These are phyloP conservation scores for Palaemon carinicauda DNA, from an alignment of 1,140 invertebrate species.

Conservation along the genomic window DNA sequence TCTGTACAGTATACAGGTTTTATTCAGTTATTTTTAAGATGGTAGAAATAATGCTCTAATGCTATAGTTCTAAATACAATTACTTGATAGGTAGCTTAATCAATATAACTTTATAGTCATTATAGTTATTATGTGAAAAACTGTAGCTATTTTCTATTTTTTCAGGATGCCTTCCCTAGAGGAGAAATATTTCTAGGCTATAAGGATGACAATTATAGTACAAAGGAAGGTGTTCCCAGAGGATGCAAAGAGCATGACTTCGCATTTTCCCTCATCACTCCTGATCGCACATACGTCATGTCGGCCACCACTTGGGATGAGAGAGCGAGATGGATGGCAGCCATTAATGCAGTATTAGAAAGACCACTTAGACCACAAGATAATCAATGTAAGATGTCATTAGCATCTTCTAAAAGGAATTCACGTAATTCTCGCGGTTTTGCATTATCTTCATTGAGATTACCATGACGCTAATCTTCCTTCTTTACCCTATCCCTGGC, in stretches of 20 bases:
- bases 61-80: background rate
- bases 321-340: constrained; percentile 80
- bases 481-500: background rate
- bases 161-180: constrained; percentile 83
- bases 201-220: constrained; percentile 76
- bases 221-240: constrained; percentile 71
- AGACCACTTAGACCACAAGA: constrained; percentile 82
- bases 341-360: constrained; percentile 79
- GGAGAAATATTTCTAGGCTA: constrained; percentile 90
- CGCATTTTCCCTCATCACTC: constrained; percentile 87
- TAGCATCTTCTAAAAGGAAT: constrained; percentile 6
- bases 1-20: too few species aligned
- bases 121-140: too few species aligned
- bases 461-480: background rate
- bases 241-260: constrained; percentile 75
- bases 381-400: constrained; percentile 72
- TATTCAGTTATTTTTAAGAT: too few species aligned
- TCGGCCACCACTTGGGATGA: constrained; percentile 82
- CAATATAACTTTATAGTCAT: too few species aligned
- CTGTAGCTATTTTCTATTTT: background rate
- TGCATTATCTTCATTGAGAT: background rate
- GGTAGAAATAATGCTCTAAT: too few species aligned
- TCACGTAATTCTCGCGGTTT: constrained; percentile 43
- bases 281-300: constrained; percentile 82
- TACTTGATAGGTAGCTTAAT: background rate